Evolutionary conservation across 2,797 vertebrate genomes (phyloP), one percentile per base, ranked within the genome.

Genomic region (Xiphorhynchus erythropygius): DNA sequence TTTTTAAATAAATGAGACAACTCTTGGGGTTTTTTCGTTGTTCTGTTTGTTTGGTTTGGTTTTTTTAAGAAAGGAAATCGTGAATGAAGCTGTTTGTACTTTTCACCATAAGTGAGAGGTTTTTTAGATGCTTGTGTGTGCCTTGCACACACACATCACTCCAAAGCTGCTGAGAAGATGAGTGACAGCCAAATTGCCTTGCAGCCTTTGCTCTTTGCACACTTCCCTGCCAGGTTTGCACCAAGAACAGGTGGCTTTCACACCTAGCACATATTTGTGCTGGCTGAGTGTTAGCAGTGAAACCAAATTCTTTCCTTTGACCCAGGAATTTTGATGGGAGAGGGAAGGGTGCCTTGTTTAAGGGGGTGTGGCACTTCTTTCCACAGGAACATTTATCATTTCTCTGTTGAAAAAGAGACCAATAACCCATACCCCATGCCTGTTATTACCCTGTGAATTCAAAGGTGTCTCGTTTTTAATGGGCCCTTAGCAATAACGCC

Each of bases 391-490:
- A 94, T 97, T 95, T 85, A 97, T 97, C 95, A 95, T 94, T 95
- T 95, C 95, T 93, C 92, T 93, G 77, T 44, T 68, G 77, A 94
- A 93, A 94, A 94, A 90, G 49, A 64, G 81, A 80, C 76, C 93
- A 94, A 96, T 96, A 96, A 95, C 84, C 85, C 74, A 9, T 46
- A 84, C 18, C 87, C 80, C 7, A 17, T 89, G 92, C 94, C 93
- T 95, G 84, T 96, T 97, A 95, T 96, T 97, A 95, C 57, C 91
- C 76, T 0, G 44, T 32, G 76, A 93, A 95, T 96, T 96, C 96
- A 97, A 97, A 97, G 96, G 92, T 84, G 89, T 89, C 87, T 97
- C 35, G 1, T 82, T 89, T 96, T 96, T 95, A 97, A 96, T 91
- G 91, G 91, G 65, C 89, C 97, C 95, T 96, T 84, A 95, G 93